phyloP scores from a whole-genome alignment of 2,888 invertebrate genomes.

The Thymelicus acteon region DNA sequence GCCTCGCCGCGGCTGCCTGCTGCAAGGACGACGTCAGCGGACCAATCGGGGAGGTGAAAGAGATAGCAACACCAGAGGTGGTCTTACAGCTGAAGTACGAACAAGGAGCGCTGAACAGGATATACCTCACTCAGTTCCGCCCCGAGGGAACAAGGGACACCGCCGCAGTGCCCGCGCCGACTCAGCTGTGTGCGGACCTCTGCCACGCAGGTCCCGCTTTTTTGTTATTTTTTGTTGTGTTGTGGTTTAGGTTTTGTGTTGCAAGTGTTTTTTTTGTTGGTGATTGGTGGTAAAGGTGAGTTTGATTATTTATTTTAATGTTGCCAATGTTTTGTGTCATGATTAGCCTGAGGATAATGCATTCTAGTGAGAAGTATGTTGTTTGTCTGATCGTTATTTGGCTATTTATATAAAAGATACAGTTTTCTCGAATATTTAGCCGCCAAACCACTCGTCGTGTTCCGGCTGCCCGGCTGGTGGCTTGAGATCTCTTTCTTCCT shows the following conservation, averaged over 20 bases:
- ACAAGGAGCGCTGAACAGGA: conserved; percentile 75
- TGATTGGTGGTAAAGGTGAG: conserved; percentile 3
- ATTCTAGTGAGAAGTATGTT: too few relatives aligned
- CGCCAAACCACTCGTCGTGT: too few relatives aligned
- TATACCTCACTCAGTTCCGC: conserved; percentile 78
- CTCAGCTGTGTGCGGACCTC: conserved; percentile 73
- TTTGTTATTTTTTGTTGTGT: conserved; percentile 48
- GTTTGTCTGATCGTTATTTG: too few relatives aligned
- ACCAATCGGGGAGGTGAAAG: conserved; percentile 64
- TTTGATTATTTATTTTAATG: neutral
- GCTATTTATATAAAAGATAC: too few relatives aligned
- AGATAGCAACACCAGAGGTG: conserved; percentile 68
- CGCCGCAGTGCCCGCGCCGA: conserved; percentile 68
- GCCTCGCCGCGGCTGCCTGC: conserved; percentile 43
- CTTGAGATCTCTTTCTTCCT: too few relatives aligned
- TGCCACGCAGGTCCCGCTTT: conserved; percentile 74
- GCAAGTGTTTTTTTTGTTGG: conserved; percentile 40
- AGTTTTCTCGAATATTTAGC: too few relatives aligned
- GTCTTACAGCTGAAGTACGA: conserved; percentile 78
- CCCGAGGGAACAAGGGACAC: conserved; percentile 54
- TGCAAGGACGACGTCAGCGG: conserved; percentile 44
- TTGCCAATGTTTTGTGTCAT: neutral
- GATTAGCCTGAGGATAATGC: too few relatives aligned
- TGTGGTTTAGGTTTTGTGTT: conserved; percentile 29
- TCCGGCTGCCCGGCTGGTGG: too few relatives aligned